Conservation (phyloP, 1,140 invertebrate genomes). For the Hycleus phaleratus region DNA sequence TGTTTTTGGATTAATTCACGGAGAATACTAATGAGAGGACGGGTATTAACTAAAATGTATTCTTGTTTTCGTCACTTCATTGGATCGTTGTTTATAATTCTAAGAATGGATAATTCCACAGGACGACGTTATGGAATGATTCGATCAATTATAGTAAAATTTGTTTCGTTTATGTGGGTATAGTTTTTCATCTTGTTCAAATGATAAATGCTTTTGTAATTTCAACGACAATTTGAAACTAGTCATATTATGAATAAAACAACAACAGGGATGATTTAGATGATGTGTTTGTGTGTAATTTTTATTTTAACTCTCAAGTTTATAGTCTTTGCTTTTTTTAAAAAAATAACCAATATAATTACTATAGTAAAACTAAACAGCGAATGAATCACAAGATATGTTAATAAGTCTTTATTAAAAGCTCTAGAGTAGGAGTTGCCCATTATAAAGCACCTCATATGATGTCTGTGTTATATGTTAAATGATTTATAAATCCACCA, state of each 20-base stretch:
- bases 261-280: too few species aligned
- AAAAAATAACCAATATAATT: constrained; percentile 17
- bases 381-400: constrained; percentile 10
- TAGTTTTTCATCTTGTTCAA: too few species aligned
- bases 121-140: constrained; percentile 17
- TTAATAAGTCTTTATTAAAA: constrained; percentile 9
- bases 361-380: constrained; percentile 3
- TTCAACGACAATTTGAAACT: too few species aligned
- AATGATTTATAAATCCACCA: not conserved
- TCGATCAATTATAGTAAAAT: constrained; percentile 12
- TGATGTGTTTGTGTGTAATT: too few species aligned
- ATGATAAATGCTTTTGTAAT: too few species aligned
- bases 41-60: constrained; percentile 36
- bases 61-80: constrained; percentile 35
- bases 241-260: too few species aligned
- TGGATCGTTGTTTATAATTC: constrained; percentile 9
- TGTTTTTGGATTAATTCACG: constrained; percentile 40
- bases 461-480: constrained; percentile 6
- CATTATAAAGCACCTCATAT: not conserved
- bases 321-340: not conserved
- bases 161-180: not conserved
- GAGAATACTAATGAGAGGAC: constrained; percentile 38
- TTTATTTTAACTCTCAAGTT: too few species aligned
- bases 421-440: constrained; percentile 1
- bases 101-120: constrained; percentile 8